phyloP scores from a whole-genome alignment of 2,888 invertebrate genomes.

The Lasioglossum zephyrum region DNA sequence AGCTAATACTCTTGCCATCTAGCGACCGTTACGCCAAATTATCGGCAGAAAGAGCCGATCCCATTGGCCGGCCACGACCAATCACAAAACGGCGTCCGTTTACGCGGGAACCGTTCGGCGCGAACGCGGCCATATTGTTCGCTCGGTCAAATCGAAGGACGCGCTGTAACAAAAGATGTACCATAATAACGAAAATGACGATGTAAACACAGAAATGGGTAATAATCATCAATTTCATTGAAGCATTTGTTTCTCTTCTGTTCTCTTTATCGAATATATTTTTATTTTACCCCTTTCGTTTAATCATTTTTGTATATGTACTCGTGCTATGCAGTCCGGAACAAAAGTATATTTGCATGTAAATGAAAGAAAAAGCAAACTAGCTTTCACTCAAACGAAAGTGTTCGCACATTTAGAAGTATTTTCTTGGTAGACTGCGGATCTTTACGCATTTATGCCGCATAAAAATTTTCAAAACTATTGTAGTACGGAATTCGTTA shows the following conservation, averaged over 20 bases:
- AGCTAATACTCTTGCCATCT: constrained; percentile 70
- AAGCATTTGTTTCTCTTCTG: neutral
- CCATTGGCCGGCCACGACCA: constrained; percentile 59
- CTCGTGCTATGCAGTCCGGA: neutral
- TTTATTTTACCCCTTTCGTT: neutral
- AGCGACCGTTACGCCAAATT: constrained; percentile 41
- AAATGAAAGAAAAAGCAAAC: too few relatives aligned
- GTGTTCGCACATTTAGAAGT: neutral
- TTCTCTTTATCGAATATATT: neutral
- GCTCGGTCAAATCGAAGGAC: neutral
- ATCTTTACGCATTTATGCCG: too few relatives aligned
- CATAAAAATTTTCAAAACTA: too few relatives aligned
- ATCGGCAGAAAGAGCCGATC: neutral
- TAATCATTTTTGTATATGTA: neutral
- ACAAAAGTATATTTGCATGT: neutral
- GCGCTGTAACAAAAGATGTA: neutral
- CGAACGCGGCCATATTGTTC: constrained; percentile 45
- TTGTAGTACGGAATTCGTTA: too few relatives aligned
- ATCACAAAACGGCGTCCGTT: constrained; percentile 44
- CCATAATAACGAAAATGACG: neutral
- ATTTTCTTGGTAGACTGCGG: neutral
- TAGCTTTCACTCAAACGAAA: neutral
- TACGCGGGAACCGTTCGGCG: constrained; percentile 65
- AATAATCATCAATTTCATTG: neutral
- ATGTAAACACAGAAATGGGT: neutral